Evolutionary conservation across 2,797 vertebrate species (phyloP).

Genomic region (Alectoris magna): DNA sequence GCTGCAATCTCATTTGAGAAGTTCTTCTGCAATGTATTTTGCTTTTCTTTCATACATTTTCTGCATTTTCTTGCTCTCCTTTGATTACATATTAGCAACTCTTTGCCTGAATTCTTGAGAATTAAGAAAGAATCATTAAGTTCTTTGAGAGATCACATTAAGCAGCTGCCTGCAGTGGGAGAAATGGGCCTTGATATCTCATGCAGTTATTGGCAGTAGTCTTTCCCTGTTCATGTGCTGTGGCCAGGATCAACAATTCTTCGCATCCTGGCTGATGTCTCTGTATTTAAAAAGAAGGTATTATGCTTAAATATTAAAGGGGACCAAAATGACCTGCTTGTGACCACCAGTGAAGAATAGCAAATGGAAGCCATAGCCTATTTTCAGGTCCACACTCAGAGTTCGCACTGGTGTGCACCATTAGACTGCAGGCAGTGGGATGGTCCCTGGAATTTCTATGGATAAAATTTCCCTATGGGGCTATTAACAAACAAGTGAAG

Average conservation of each 20-base stretch:
- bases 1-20: neutral
- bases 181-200: neutral
- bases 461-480: neutral
- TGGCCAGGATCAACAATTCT: neutral
- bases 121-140: neutral
- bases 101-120: neutral
- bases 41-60: neutral
- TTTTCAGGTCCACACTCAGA: neutral
- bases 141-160: neutral
- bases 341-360: neutral
- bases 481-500: neutral
- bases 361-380: neutral
- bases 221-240: neutral
- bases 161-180: neutral
- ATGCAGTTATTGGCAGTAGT: neutral
- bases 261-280: rapidly evolving
- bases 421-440: neutral
- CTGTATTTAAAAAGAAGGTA: neutral
- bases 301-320: neutral
- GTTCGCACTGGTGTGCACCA: neutral
- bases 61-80: neutral
- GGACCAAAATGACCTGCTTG: neutral
- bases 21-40: neutral
- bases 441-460: neutral
- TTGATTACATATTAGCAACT: neutral